Conservation (phyloP, 2,113 vertebrate genomes). For the Chloebia gouldiae region DNA sequence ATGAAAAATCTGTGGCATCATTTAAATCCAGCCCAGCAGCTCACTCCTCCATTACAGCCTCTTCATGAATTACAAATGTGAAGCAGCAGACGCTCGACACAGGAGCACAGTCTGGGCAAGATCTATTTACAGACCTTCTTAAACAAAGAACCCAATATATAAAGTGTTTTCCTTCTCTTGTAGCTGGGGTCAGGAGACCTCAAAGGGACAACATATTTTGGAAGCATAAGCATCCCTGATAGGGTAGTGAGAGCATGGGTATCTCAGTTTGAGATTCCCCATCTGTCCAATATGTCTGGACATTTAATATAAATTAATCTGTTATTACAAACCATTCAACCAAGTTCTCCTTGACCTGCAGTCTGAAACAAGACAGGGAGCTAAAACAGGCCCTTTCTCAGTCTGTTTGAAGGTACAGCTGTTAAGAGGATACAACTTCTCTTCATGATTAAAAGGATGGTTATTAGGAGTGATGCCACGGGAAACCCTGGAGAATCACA, state of each 20-base stretch:
- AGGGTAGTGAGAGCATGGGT: neutral
- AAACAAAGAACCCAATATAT: neutral
- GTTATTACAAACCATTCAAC: neutral
- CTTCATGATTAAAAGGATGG: neutral
- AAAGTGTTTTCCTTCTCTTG: neutral
- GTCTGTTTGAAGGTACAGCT: neutral
- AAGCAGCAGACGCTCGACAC: neutral
- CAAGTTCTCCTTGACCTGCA: neutral
- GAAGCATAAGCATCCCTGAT: neutral
- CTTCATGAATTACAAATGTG: neutral
- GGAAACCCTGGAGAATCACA: neutral
- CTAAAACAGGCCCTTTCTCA: neutral
- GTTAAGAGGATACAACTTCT: neutral
- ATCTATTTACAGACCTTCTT: neutral
- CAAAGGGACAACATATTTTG: neutral
- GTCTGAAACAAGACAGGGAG: neutral
- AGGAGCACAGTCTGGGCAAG: neutral
- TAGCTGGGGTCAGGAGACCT: neutral
- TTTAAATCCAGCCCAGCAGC: neutral
- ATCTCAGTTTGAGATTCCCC: neutral
- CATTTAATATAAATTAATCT: neutral
- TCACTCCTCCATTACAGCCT: neutral
- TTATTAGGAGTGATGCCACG: neutral
- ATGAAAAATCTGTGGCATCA: neutral
- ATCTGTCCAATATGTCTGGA: neutral